Evolutionary conservation across 1,140 invertebrate species (phyloP).

Genomic region (Patella vulgata): DNA sequence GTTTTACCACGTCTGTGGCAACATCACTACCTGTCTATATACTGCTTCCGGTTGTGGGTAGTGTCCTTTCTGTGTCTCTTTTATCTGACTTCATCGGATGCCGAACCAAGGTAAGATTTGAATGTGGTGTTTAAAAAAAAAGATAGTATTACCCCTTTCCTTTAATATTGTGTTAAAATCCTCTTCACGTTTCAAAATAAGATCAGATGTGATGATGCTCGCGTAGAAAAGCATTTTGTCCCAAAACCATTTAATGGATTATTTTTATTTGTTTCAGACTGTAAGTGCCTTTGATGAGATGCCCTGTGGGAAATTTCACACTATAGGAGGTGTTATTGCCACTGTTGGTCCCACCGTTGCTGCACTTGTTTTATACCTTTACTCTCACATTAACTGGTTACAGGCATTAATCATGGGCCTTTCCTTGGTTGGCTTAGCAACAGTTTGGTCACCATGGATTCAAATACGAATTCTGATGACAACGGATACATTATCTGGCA

Average conservation of each 20-base stretch:
- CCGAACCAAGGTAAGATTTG: no score
- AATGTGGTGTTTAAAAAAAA: no score
- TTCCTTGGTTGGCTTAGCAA: constrained; percentile 13
- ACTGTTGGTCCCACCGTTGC: constrained; percentile 7
- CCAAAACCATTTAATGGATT: no score
- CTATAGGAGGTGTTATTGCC: neutral
- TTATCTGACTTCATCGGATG: no score
- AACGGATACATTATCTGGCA: neutral
- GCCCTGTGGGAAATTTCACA: neutral
- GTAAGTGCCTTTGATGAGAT: no score
- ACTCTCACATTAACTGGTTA: constrained; percentile 14
- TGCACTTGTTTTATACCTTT: constrained; percentile 7
- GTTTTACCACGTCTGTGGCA: constrained; percentile 27
- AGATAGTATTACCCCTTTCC: no score
- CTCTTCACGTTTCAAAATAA: no score
- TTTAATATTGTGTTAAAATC: no score
- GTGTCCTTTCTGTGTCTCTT: constrained; percentile 15
- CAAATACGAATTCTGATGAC: constrained; percentile 23
- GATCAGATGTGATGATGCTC: no score
- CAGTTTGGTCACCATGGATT: constrained; percentile 27
- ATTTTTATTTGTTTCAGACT: no score
- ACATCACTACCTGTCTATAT: constrained; percentile 33
- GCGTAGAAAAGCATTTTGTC: no score
- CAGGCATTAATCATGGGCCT: constrained; percentile 12
- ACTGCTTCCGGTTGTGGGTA: constrained; percentile 27